These are phyloP conservation scores for Cetonia aurata DNA, from an alignment of 2,888 invertebrate species.

Conservation along the genomic window DNA sequence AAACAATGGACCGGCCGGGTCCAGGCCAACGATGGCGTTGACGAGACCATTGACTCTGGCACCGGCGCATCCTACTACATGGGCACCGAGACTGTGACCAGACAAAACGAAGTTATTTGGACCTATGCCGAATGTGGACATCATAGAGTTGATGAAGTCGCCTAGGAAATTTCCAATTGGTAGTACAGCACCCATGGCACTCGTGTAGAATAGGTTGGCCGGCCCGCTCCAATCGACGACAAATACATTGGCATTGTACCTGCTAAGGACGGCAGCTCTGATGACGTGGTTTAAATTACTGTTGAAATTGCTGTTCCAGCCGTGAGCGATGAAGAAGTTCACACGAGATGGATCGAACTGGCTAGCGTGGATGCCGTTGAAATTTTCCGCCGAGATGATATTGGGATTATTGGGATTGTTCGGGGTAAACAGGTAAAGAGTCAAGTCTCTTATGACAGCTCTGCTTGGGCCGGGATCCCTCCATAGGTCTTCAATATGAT, in stretches of 20 bases:
- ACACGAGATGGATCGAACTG: conserved; percentile 52
- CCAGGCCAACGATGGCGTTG: conserved; percentile 60
- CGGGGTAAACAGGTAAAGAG: conserved; percentile 54
- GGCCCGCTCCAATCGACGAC: conserved; percentile 59
- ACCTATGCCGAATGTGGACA: conserved; percentile 49
- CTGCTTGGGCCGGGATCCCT: conserved; percentile 16
- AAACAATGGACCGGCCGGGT: conserved; percentile 61
- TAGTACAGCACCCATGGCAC: conserved; percentile 52
- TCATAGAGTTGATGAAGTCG: conserved; percentile 54
- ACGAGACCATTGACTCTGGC: conserved; percentile 51
- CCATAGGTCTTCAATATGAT: conserved; percentile 30
- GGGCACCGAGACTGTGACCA: conserved; percentile 61
- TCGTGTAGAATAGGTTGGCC: conserved; percentile 54
- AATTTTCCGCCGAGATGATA: conserved; percentile 46
- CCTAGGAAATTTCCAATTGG: conserved; percentile 55
- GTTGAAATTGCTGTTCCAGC: conserved; percentile 57
- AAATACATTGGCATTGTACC: conserved; percentile 59
- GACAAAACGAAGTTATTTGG: conserved; percentile 52
- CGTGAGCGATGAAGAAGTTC: conserved; percentile 60
- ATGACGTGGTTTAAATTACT: conserved; percentile 54
- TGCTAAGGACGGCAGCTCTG: conserved; percentile 52
- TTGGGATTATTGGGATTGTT: conserved; percentile 49
- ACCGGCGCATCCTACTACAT: conserved; percentile 59
- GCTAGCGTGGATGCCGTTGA: conserved; percentile 36
- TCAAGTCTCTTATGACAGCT: conserved; percentile 45